A percentile compares a stretch with the other conserved stretches of the same genome.
phyloP scores from a whole-genome alignment of 2,797 vertebrate genomes.

The Oreonectes daqikongensis region DNA sequence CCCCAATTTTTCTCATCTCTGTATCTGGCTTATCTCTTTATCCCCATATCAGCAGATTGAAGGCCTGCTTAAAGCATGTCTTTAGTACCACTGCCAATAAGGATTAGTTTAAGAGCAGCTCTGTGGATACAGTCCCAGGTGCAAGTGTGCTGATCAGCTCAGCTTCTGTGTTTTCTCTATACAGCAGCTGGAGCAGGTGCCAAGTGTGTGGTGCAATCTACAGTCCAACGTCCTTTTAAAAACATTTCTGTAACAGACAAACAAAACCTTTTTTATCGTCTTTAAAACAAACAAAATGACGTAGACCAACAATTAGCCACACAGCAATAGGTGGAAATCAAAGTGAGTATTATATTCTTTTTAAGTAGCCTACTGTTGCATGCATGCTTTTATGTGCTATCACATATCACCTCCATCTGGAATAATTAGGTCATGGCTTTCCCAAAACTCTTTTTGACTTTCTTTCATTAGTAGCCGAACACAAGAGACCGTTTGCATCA shows the following conservation, averaged over 20 bases:
- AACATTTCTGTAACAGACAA: neutral
- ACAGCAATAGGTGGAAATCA: no score
- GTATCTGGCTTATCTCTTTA: neutral
- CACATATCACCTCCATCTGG: neutral
- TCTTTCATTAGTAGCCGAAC: neutral
- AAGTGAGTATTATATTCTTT: no score
- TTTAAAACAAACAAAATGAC: neutral
- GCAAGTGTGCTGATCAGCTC: slow-evolving; percentile 45
- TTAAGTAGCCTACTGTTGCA: no score
- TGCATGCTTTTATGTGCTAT: no score
- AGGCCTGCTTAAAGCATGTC: neutral
- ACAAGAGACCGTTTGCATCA: neutral
- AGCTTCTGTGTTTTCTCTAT: slow-evolving; percentile 38
- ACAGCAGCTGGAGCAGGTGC: slow-evolving; percentile 29
- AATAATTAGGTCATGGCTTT: neutral
- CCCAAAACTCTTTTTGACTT: neutral
- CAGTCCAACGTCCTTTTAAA: neutral
- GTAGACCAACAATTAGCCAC: no score
- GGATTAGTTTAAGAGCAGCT: slow-evolving; percentile 42
- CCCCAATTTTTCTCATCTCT: neutral
- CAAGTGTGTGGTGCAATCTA: slow-evolving; percentile 10
- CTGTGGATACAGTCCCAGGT: slow-evolving; percentile 30
- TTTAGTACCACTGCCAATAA: slow-evolving; percentile 4
- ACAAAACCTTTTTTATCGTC: neutral
- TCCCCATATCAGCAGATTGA: slow-evolving; percentile 10